A percentile compares a stretch with the other conserved stretches of the same genome.
These are phyloP conservation scores for Camponotus fellah DNA, from an alignment of 2,888 invertebrate genomes.

Conservation along the genomic window DNA sequence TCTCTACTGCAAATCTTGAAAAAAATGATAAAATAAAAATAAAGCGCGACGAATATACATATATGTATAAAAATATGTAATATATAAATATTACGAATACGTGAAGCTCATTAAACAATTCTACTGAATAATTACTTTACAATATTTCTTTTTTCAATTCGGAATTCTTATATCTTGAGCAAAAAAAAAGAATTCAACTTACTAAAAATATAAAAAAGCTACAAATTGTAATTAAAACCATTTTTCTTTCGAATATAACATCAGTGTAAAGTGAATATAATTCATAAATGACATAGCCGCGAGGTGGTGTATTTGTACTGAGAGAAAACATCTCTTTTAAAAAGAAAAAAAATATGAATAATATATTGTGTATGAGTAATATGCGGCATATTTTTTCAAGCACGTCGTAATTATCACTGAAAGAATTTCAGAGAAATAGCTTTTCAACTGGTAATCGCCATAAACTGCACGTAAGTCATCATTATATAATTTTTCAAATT, in stretches of 20 bases:
- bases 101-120: background rate
- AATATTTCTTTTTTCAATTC: background rate
- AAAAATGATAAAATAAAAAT: background rate
- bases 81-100: background rate
- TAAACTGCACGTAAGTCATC: background rate
- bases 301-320: background rate
- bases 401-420: background rate
- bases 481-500: background rate
- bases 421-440: background rate
- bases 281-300: background rate
- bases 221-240: background rate
- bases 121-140: constrained; percentile 1
- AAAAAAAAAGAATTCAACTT: background rate
- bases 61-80: background rate
- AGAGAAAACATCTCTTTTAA: background rate
- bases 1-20: background rate
- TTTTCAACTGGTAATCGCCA: background rate
- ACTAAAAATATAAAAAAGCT: background rate
- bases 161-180: background rate
- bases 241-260: background rate
- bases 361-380: background rate
- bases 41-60: background rate
- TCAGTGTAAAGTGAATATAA: background rate
- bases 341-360: background rate
- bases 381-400: background rate